These are phyloP conservation scores for Triops longicaudatus DNA, from an alignment of 1,140 invertebrate species.

Conservation along the genomic window DNA sequence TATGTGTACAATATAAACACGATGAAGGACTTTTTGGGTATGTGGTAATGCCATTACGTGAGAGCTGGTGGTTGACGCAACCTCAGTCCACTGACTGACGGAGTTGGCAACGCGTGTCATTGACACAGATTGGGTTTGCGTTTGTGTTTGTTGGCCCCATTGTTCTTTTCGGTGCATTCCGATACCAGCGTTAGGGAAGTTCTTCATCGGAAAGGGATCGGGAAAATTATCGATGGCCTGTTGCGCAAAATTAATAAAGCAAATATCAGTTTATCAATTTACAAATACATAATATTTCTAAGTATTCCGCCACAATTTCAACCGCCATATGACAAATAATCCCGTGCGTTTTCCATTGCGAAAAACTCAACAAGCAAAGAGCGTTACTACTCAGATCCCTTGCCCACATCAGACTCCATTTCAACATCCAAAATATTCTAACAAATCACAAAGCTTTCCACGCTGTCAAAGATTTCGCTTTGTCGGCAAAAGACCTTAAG, in stretches of 20 bases:
- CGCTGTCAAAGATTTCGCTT: too few species aligned
- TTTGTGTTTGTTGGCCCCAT: slow-evolving; percentile 2
- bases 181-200: background rate
- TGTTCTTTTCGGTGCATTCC: background rate
- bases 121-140: background rate
- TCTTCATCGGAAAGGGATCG: background rate
- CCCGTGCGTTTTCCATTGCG: too few species aligned
- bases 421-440: too few species aligned
- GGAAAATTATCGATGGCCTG: background rate
- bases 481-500: too few species aligned
- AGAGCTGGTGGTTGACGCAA: background rate
- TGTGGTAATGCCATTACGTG: background rate
- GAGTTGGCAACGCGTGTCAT: background rate
- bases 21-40: background rate
- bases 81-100: background rate
- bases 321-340: too few species aligned
- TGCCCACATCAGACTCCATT: too few species aligned
- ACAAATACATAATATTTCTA: too few species aligned
- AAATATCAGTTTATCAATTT: background rate
- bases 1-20: background rate
- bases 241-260: background rate
- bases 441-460: too few species aligned
- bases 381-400: too few species aligned
- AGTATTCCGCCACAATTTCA: too few species aligned
- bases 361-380: too few species aligned